Evolutionary conservation across 2,797 vertebrate species (phyloP), one percentile per base, ranked within the genome.

Genomic region (Sarcoramphus papa): DNA sequence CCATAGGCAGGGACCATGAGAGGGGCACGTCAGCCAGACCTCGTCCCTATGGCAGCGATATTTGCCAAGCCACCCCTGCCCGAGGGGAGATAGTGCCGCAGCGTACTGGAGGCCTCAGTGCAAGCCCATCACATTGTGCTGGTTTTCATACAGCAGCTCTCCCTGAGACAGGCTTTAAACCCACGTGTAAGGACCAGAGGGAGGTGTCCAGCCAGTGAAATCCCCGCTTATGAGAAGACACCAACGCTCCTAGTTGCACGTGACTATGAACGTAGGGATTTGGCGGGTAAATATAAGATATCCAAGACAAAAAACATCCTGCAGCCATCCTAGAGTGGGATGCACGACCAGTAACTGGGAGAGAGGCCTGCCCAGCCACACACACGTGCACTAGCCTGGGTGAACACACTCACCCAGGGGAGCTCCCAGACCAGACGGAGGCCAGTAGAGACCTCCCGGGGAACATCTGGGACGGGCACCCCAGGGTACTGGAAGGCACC

Each of bases 11-110:
- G 12, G 4, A 73, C 28, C 13, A 56, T 0, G 4, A 84, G 53
- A 41, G 9, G 10, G 35, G 22, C 14, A 48, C 0, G 0, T 20
- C 56, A 57, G 16, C 37, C 48, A 94, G 53, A 75, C 8, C 5
- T 35, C 2, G 1, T 48, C 51, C 33, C n/a, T n/a, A 3, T 3
- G 14, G 18, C 43, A 59, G 47, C 10, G 72, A 51, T 0, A 0
- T 40, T n/a, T 23, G 62, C 15, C 9, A 75, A 85, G 28, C 24
- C 30, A 80, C 12, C 30, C 28, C 21, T 62, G 53, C 57, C 53
- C 0, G 0, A 37, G n/a, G 23, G 19, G 20, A 53, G 31, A 40
- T 2, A 6, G 15, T 67, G 59, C 30, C 65, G 19, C 56, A 53
- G 5, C 0, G 1, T 30, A 17, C n/a, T 73, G 35, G 30, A 63